A percentile compares a stretch with the other conserved stretches of the same genome.
Conservation (phyloP, 2,888 invertebrate genomes). For the Polia nebulosa region DNA sequence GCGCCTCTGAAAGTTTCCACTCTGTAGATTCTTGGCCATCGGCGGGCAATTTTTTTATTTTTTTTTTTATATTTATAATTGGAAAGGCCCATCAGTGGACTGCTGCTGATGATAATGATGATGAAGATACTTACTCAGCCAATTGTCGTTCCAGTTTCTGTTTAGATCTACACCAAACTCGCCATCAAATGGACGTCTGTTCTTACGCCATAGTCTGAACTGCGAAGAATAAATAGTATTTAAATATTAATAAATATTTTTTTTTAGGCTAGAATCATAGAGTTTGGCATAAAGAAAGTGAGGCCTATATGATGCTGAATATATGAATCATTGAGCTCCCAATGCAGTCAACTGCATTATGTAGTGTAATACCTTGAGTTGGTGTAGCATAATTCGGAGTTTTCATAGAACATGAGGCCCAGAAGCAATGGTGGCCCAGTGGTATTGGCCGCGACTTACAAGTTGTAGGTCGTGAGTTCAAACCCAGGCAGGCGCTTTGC, state of each 20-base stretch:
- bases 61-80: no score
- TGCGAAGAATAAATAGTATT: slow-evolving; percentile 67
- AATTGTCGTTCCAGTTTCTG: slow-evolving; percentile 94
- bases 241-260: background rate
- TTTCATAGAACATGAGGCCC: background rate
- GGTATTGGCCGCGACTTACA: no score
- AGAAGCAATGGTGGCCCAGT: no score
- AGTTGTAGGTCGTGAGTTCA: no score
- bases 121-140: slow-evolving; percentile 88
- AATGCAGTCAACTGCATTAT: no score
- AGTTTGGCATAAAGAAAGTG: background rate
- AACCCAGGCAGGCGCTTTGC: no score
- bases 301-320: no score
- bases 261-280: background rate
- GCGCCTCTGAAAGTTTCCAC: no score
- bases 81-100: background rate
- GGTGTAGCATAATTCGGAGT: background rate
- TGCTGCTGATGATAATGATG: background rate
- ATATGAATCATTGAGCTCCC: no score
- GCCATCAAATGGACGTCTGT: slow-evolving; percentile 83
- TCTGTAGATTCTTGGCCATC: no score
- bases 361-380: no score
- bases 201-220: slow-evolving; percentile 94
- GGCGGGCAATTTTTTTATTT: no score
- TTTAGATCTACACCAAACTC: slow-evolving; percentile 94